Conservation (phyloP, 2,113 vertebrate species). For the Dipodomys stephensi region DNA sequence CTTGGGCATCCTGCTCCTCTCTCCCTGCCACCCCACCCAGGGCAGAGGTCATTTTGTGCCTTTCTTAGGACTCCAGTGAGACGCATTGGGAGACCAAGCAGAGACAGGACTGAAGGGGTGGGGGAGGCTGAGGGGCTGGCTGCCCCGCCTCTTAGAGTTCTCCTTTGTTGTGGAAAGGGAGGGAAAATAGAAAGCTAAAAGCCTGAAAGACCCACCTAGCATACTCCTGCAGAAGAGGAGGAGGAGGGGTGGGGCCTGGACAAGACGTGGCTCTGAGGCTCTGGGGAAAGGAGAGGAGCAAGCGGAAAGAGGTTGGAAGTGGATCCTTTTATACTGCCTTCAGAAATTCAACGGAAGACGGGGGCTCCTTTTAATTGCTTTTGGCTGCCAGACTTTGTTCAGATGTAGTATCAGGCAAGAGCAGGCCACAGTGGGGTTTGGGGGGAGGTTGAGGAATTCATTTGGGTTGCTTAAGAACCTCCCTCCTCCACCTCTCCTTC, state of each 20-base stretch:
- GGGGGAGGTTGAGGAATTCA: background rate
- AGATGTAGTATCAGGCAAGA: conserved; percentile 33
- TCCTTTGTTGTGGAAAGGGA: background rate
- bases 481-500: background rate
- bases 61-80: background rate
- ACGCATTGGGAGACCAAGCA: background rate
- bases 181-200: background rate
- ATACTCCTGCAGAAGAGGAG: background rate
- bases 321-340: background rate
- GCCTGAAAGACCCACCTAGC: background rate
- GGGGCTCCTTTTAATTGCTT: conserved; percentile 63
- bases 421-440: background rate
- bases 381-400: conserved; percentile 57
- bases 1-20: background rate
- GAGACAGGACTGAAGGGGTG: background rate
- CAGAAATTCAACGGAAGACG: conserved; percentile 50
- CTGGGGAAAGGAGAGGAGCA: conserved; percentile 12
- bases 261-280: background rate
- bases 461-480: background rate
- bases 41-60: background rate
- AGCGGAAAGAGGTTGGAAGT: background rate
- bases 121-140: background rate
- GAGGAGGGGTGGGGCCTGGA: fast-evolving
- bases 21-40: fast-evolving
- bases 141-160: background rate